Evolutionary conservation across 2,888 invertebrate species (phyloP), one percentile per base, ranked within the genome.

Genomic region (Hesperia comma): DNA sequence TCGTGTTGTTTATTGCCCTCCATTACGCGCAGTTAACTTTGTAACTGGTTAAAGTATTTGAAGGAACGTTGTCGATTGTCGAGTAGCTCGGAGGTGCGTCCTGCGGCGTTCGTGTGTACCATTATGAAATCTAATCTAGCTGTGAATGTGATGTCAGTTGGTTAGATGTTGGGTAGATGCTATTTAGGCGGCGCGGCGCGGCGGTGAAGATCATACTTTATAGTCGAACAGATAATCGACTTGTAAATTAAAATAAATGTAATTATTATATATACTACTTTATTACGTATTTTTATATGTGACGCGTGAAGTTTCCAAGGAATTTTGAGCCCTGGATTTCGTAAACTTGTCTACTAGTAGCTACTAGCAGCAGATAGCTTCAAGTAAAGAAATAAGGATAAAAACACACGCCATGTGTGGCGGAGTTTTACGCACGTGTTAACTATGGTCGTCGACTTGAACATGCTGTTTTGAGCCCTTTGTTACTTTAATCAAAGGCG

Each of bases 1-100:
- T 21, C 46, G 56, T 63, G 49, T 56, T 49, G 63, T 56, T 56
- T 63, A 63, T 63, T 63, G 63, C 49, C 56, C 63, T 63, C 63
- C 37, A 63, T 56, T 63, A 56, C 63, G 37, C 5, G n/a, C 49
- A 46, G 63, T 56, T 63, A 56, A 19, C 46, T 55, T 46, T 63
- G 46, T 46, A 14, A 53, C 14, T 15, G 26, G 58, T n/a, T 58
- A 26, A 32, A 32, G 32, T 32, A n/a, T 53, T 53, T n/a, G 17
- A 51, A 51, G 15, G 51, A 19, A 21, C 12, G 21, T 14, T 49
- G 19, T 49, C 49, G 17, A n/a, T n/a, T n/a, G n/a, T n/a, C n/a
- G n/a, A 49, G 49, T 49, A 19, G 17, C 10, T 49, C 6, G 49
- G 19, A 17, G 15, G 7, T 46, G 7, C 8, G 15, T 17, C 15